phyloP scores from a whole-genome alignment of 2,113 vertebrate species.

The Ceyx cyanopectus region DNA sequence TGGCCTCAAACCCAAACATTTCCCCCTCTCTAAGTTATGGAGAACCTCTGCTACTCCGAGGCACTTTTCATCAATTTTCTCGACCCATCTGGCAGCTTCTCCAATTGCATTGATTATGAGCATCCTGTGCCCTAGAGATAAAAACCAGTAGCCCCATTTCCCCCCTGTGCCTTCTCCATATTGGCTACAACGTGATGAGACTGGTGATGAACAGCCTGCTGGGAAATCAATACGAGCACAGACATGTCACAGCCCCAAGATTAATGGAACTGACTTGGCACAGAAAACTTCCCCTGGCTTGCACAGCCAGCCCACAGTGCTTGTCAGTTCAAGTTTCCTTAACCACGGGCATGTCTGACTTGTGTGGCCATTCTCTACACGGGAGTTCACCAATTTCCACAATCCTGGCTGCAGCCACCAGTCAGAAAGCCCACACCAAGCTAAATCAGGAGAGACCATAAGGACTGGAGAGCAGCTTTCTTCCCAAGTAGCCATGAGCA shows the following conservation, averaged over 20 bases:
- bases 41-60: constrained; percentile 7
- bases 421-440: neutral
- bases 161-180: constrained; percentile 52
- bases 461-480: neutral
- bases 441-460: neutral
- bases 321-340: constrained; percentile 27
- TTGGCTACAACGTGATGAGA: constrained; percentile 56
- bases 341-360: neutral
- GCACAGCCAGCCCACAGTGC: constrained; percentile 5
- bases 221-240: constrained; percentile 75
- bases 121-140: constrained; percentile 73
- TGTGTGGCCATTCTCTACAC: neutral
- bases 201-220: constrained; percentile 72
- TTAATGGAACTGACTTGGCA: constrained; percentile 70
- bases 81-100: constrained; percentile 52
- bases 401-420: neutral
- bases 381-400: neutral
- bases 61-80: constrained; percentile 54
- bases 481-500: neutral
- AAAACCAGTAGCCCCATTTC: constrained; percentile 61
- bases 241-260: constrained; percentile 62
- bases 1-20: neutral
- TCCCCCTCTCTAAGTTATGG: neutral
- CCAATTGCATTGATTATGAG: constrained; percentile 54
- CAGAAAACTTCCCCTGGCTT: constrained; percentile 20